phyloP scores from a whole-genome alignment of 2,797 vertebrate genomes.

The Chloroceryle amazona region DNA sequence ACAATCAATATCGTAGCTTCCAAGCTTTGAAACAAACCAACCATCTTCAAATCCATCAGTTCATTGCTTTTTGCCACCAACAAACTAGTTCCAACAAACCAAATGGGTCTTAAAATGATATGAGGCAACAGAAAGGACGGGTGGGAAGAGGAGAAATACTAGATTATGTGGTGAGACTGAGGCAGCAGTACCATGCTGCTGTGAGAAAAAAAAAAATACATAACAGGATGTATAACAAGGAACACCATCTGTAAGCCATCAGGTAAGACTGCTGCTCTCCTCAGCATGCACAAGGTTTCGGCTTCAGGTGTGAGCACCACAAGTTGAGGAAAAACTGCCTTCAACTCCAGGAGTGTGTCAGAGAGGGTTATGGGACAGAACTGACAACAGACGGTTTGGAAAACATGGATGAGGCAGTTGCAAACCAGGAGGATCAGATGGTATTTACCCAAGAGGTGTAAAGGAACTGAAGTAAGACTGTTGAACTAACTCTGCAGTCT shows the following conservation, averaged over 20 bases:
- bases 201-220: not conserved
- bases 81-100: not conserved
- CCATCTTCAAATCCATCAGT: not conserved
- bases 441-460: constrained; percentile 53
- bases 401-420: constrained; percentile 29
- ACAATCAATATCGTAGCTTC: not conserved
- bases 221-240: not conserved
- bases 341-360: not conserved
- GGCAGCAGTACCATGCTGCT: not conserved
- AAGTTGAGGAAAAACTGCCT: not conserved
- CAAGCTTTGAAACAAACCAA: not conserved
- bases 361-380: constrained; percentile 45
- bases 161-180: not conserved
- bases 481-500: constrained; percentile 20
- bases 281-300: not conserved
- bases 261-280: not conserved
- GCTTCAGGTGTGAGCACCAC: not conserved
- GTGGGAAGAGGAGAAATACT: not conserved
- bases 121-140: not conserved
- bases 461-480: constrained; percentile 11
- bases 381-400: constrained; percentile 4
- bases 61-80: not conserved
- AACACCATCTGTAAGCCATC: constrained; percentile 5
- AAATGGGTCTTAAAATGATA: not conserved
- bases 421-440: constrained; percentile 39